Percentiles rank a stretch among this genome's conserved stretches.
phyloP scores from a whole-genome alignment of 2,113 vertebrate genomes.

The Atlantisia rogersi region DNA sequence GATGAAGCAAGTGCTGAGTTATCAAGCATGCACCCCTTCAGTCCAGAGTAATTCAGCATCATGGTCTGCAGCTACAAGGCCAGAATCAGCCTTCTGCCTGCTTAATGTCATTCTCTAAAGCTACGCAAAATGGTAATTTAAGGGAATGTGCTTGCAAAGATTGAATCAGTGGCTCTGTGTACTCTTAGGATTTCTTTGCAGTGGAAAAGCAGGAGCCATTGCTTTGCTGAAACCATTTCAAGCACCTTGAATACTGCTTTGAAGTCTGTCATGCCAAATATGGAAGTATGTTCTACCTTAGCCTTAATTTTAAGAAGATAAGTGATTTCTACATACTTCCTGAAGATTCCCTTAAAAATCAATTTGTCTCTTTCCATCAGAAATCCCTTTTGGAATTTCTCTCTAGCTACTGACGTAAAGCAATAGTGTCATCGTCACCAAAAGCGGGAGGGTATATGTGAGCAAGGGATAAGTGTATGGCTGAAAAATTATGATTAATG shows the following conservation, averaged over 20 bases:
- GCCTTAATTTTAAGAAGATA: neutral
- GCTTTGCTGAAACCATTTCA: neutral
- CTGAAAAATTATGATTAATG: neutral
- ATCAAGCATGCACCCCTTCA: neutral
- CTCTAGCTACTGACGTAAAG: neutral
- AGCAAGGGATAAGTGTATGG: neutral
- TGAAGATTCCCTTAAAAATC: neutral
- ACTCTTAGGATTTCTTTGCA: neutral
- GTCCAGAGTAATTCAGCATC: neutral
- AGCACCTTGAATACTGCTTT: neutral
- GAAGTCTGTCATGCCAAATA: neutral
- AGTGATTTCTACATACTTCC: neutral
- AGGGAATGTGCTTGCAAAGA: neutral
- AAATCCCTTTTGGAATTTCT: neutral
- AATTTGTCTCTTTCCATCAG: neutral
- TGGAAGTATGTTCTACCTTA: neutral
- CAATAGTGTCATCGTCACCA: neutral
- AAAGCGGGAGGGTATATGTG: fast-evolving
- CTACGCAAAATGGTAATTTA: neutral
- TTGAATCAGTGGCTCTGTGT: neutral
- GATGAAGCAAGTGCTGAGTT: neutral
- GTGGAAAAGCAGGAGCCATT: neutral
- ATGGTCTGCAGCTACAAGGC: neutral
- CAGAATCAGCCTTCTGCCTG: neutral
- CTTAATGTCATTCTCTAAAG: neutral